A percentile compares a stretch with the other conserved stretches of the same genome.
Conservation (phyloP, 2,797 vertebrate species). For the Acestrorhynchus altus region DNA sequence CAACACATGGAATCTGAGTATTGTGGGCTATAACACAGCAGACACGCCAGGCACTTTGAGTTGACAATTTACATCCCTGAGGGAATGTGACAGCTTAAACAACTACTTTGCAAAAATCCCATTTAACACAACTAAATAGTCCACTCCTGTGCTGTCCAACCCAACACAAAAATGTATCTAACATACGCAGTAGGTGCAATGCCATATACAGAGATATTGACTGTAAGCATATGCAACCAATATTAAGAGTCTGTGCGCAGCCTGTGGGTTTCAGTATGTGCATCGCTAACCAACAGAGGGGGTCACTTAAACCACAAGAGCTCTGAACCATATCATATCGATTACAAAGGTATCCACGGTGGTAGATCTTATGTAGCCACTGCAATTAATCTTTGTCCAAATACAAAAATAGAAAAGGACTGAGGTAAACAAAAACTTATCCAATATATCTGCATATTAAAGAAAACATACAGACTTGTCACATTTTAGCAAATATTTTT, state of each 20-base stretch:
- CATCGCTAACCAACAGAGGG: conserved; percentile 17
- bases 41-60: conserved; percentile 67
- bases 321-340: conserved; percentile 62
- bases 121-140: neutral
- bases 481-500: neutral
- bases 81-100: conserved; percentile 29
- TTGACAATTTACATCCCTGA: conserved; percentile 64
- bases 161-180: neutral
- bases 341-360: conserved; percentile 71
- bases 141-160: neutral
- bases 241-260: neutral
- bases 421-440: conserved; percentile 50
- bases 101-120: neutral
- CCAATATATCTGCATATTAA: conserved; percentile 9
- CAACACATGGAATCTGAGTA: conserved; percentile 74
- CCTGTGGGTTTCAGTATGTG: conserved; percentile 38
- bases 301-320: conserved; percentile 61
- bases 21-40: conserved; percentile 69
- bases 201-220: conserved; percentile 41
- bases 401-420: conserved; percentile 76
- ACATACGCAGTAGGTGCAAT: conserved; percentile 11
- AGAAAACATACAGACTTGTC: neutral
- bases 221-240: neutral
- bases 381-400: conserved; percentile 75
- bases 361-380: conserved; percentile 53